phyloP scores from a whole-genome alignment of 2,797 vertebrate species.

The Anas bahamensis region DNA sequence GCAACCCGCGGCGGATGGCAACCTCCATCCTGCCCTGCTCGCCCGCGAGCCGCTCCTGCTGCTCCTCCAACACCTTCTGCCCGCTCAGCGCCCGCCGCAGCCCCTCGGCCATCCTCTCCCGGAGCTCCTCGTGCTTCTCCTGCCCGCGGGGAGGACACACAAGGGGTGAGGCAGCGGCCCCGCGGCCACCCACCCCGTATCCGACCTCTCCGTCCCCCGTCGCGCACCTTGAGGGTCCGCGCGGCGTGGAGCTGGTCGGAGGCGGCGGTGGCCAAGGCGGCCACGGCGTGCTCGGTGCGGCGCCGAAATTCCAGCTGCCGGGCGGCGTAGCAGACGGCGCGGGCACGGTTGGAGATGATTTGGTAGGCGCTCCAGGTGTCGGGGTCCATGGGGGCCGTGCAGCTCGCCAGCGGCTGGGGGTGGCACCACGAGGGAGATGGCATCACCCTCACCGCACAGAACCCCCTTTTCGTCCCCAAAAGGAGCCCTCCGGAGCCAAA shows the following conservation, averaged over 20 bases:
- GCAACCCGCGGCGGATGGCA: slow-evolving; percentile 77
- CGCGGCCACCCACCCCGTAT: not conserved
- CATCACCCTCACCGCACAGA: too few species aligned
- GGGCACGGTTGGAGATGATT: slow-evolving; percentile 87
- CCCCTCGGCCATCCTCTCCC: slow-evolving; percentile 81
- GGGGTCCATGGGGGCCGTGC: slow-evolving; percentile 84
- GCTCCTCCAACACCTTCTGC: slow-evolving; percentile 78
- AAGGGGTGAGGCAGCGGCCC: not conserved
- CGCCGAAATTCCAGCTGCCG: slow-evolving; percentile 86
- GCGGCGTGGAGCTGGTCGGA: slow-evolving; percentile 83
- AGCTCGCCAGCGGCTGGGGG: slow-evolving; percentile 81
- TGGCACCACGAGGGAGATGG: too few species aligned
- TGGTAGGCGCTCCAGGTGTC: slow-evolving; percentile 90
- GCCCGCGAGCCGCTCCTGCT: slow-evolving; percentile 72
- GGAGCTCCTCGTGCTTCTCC: slow-evolving; percentile 84
- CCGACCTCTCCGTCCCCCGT: too few species aligned
- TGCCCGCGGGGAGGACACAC: not conserved
- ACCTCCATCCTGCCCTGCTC: slow-evolving; percentile 79
- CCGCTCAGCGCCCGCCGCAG: slow-evolving; percentile 82
- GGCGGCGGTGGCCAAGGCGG: slow-evolving; percentile 84
- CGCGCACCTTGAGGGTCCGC: slow-evolving; percentile 83
- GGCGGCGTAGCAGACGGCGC: slow-evolving; percentile 84
- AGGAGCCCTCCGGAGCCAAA: not conserved
- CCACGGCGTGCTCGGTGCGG: slow-evolving; percentile 83
- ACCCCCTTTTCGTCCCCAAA: too few species aligned